Percentiles rank a stretch among this genome's conserved stretches.
Conservation (phyloP, 2,888 invertebrate genomes). For the Gisinianus flammeolus region DNA sequence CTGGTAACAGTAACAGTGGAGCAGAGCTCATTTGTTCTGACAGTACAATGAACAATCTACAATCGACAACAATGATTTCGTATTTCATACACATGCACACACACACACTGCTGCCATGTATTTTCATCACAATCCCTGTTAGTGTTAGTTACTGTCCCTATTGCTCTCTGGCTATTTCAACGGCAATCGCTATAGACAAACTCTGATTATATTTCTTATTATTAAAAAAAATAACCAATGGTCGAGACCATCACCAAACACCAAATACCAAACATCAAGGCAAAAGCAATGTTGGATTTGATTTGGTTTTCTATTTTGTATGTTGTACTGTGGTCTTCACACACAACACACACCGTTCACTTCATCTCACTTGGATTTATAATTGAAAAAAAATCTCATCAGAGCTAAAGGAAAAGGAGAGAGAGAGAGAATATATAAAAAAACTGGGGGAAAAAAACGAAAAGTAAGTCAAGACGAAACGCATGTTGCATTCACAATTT, state of each 20-base stretch:
- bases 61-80: constrained; percentile 8
- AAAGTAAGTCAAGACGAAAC: constrained; percentile 10
- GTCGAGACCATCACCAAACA: neutral
- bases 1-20: neutral
- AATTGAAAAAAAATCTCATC: neutral
- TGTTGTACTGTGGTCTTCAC: neutral
- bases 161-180: no score
- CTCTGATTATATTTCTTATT: neutral
- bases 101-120: neutral
- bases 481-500: neutral
- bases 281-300: neutral
- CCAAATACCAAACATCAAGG: neutral
- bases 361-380: neutral
- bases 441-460: neutral
- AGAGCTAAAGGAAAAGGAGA: neutral
- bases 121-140: no score
- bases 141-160: no score
- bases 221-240: neutral
- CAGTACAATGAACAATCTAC: constrained; percentile 25
- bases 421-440: neutral
- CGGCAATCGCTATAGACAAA: neutral
- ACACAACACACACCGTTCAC: neutral
- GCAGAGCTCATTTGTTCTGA: constrained; percentile 8
- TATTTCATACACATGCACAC: neutral
- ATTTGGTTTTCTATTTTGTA: neutral